phyloP scores from a whole-genome alignment of 2,888 invertebrate genomes.

The Zhuqinia jingwanae region DNA sequence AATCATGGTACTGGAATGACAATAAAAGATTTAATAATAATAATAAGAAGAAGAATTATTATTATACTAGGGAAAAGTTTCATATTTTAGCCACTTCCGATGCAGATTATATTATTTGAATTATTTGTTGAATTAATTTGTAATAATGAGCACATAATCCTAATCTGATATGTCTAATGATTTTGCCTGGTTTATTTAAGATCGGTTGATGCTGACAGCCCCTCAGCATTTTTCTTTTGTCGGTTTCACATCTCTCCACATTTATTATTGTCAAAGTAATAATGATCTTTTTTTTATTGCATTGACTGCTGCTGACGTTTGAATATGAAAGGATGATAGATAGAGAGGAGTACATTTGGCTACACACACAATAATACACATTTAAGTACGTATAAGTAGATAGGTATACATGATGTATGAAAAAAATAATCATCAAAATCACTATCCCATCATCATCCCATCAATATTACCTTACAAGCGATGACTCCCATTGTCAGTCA shows the following conservation, averaged over 20 bases:
- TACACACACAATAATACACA: too few species aligned
- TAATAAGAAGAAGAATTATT: too few species aligned
- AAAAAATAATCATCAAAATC: slow-evolving; percentile 23
- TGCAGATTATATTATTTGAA: too few species aligned
- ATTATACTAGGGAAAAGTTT: too few species aligned
- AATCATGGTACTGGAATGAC: too few species aligned
- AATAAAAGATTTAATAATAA: too few species aligned
- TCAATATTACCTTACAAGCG: not conserved
- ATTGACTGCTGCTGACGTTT: not conserved
- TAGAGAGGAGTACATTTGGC: too few species aligned
- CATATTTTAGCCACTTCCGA: too few species aligned
- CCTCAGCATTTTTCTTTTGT: not conserved
- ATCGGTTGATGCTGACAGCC: slow-evolving; percentile 26
- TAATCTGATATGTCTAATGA: not conserved
- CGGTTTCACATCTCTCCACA: not conserved
- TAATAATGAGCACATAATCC: not conserved
- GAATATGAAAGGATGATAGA: slow-evolving; percentile 33
- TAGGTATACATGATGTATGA: slow-evolving; percentile 5
- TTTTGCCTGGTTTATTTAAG: not conserved
- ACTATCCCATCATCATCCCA: slow-evolving; percentile 14
- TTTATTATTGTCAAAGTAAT: slow-evolving; percentile 15
- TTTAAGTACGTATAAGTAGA: too few species aligned
- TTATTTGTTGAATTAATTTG: too few species aligned
- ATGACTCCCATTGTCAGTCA: slow-evolving; percentile 31
- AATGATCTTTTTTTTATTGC: not conserved